Base-by-base conservation (phyloP, 2,797 vertebrate species). In the Enteromius afrohamiltoni region DNA sequence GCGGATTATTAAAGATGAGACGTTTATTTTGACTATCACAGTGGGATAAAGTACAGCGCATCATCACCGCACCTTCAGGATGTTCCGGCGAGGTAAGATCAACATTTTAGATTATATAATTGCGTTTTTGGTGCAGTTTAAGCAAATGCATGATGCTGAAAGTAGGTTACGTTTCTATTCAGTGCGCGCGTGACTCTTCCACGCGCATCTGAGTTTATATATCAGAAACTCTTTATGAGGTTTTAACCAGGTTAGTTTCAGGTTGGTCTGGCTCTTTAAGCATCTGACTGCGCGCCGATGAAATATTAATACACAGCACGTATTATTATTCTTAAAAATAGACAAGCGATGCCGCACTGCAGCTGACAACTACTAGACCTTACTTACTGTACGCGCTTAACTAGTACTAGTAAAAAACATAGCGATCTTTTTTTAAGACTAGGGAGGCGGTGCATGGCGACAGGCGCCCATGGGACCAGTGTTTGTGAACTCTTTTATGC, bases 241-340 rank as follows among this genome's bases (percentile, higher is more conserved):
- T 69, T 60, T 60, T 60, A 55, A 74, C 23, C 29, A 45, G 51
- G 79, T 67, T 76, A 40, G 21, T 34, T 58, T 65, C 5, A n/a
- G 45, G 58, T 65, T 42, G 17, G 26, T 42, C 17, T 53, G 47
- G 31, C 49, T 80, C 21, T 76, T 67, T 68, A 45, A 51, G 76
- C 16, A 31, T 77, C 64, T 26, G 51, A 29, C 67, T 65, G 47
- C 62, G 86, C 34, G 49, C 70, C 26, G 78, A 85, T 88, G 21
- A 85, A 85, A 87, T 84, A 88, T 87, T 86, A 64, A 88, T 84
- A 85, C 65, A 82, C 81, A 71, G 85, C 83, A 62, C 85, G 79
- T 76, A 85, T 83, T 85, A 85, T 85, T 87, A 83, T 86, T 83
- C 73, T 87, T 87, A 84, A 88, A 89, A 86, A 87, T 79, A 84